Evolutionary conservation across 1,140 invertebrate genomes (phyloP).

Genomic region (Conopomorpha cramerella): DNA sequence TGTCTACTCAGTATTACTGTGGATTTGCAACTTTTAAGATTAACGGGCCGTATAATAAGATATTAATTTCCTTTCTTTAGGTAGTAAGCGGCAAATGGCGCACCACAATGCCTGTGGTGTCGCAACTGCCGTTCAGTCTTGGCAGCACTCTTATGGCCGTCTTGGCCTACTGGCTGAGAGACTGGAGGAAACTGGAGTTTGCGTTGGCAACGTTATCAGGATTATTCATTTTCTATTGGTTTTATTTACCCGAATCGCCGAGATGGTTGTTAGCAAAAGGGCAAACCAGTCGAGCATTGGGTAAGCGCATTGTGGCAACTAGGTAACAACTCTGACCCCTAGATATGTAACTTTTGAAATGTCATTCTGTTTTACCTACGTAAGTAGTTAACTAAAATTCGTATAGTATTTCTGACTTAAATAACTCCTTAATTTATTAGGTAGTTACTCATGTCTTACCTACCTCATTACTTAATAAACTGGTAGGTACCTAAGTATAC

Average conservation of each 20-base stretch:
- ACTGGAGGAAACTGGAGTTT: constrained; percentile 76
- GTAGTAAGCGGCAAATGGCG: constrained; percentile 66
- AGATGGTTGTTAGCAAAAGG: constrained; percentile 78
- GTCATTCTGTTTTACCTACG: too few relatives aligned
- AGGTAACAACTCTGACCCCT: too few relatives aligned
- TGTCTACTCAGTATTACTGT: constrained; percentile 3
- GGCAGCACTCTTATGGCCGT: constrained; percentile 66
- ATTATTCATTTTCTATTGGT: constrained; percentile 70
- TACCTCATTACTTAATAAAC: too few relatives aligned
- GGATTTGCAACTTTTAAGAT: too few relatives aligned
- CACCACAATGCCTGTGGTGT: constrained; percentile 68
- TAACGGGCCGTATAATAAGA: too few relatives aligned
- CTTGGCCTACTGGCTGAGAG: constrained; percentile 66
- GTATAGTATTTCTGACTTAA: too few relatives aligned
- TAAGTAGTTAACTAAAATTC: background rate
- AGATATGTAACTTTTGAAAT: too few relatives aligned
- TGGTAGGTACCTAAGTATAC: too few relatives aligned
- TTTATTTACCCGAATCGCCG: constrained; percentile 77
- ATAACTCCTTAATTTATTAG: too few relatives aligned
- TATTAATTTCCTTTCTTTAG: constrained; percentile 19
- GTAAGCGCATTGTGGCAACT: constrained; percentile 54
- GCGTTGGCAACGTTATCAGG: constrained; percentile 70
- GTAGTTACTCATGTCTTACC: too few relatives aligned
- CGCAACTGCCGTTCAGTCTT: constrained; percentile 71
- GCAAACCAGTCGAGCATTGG: constrained; percentile 64